These are phyloP conservation scores for Bryconaethiops microstoma DNA, from an alignment of 2,797 vertebrate species.

Conservation along the genomic window DNA sequence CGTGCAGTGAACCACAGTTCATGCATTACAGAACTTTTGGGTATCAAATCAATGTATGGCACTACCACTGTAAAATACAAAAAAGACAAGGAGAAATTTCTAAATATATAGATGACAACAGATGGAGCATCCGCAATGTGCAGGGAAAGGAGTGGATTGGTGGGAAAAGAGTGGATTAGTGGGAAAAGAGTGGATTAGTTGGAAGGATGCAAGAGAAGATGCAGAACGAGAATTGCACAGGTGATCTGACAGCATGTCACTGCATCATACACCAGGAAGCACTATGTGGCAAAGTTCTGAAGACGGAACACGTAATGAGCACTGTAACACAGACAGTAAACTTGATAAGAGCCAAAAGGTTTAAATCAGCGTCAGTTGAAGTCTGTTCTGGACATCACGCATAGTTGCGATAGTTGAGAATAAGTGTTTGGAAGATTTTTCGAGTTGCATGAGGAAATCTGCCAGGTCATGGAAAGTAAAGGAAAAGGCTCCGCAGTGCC, in stretches of 20 bases:
- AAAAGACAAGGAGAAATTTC: background rate
- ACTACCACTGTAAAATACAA: background rate
- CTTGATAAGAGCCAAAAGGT: conserved; percentile 24
- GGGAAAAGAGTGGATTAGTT: conserved; percentile 23
- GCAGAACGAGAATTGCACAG: background rate
- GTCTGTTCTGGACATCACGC: conserved; percentile 13
- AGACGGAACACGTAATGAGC: conserved; percentile 35
- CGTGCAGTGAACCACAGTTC: conserved; percentile 31
- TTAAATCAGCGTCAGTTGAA: conserved; percentile 42
- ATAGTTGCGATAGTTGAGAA: conserved; percentile 32
- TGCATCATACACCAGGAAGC: background rate
- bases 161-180: background rate
- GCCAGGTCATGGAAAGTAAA: background rate
- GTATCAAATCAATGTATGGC: conserved; percentile 5
- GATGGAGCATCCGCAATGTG: conserved; percentile 23
- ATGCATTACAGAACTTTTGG: conserved; percentile 15
- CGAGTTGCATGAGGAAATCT: background rate
- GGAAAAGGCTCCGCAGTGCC: background rate
- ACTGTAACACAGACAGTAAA: conserved; percentile 13
- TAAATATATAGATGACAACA: conserved; percentile 13
- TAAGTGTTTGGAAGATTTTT: background rate
- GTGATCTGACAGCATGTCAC: conserved; percentile 11
- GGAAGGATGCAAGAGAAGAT: conserved; percentile 17
- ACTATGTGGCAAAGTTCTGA: conserved; percentile 7
- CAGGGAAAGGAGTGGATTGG: conserved; percentile 2